phyloP scores from a whole-genome alignment of 2,888 invertebrate species.

The Dicycla oo region DNA sequence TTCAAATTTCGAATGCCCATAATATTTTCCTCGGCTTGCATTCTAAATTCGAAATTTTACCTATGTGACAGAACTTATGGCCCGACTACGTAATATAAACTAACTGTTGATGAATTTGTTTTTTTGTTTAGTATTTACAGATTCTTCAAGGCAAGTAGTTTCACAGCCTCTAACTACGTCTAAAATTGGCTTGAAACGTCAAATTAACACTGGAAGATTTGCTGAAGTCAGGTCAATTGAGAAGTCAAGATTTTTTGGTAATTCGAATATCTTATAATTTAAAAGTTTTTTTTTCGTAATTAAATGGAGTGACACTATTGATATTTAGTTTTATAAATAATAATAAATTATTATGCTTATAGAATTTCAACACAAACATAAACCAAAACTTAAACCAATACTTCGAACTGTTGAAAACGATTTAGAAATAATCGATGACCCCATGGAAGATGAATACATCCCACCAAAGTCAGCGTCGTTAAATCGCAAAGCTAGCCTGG shows the following conservation, averaged over 20 bases:
- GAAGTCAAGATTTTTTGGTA: conserved; percentile 72
- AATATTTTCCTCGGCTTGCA: too few species aligned
- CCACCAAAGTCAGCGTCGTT: conserved; percentile 69
- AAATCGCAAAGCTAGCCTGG: conserved; percentile 81
- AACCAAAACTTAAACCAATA: conserved; percentile 79
- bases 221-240: conserved; percentile 76
- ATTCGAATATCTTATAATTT: conserved; percentile 20
- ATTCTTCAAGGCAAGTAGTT: conserved; percentile 85
- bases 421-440: conserved; percentile 84
- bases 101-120: conserved; percentile 8
- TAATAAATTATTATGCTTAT: conserved; percentile 15
- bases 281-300: neutral
- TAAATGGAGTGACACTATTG: neutral
- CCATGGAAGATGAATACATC: conserved; percentile 80
- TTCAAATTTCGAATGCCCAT: too few species aligned
- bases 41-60: too few species aligned
- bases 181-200: conserved; percentile 65
- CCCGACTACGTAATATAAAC: too few species aligned
- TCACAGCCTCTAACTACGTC: conserved; percentile 75
- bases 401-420: conserved; percentile 87
- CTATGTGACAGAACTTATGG: too few species aligned
- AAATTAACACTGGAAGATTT: conserved; percentile 74
- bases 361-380: conserved; percentile 44
- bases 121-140: conserved; percentile 81
- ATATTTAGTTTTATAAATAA: neutral